Evolutionary conservation across 2,797 vertebrate species (phyloP).

Genomic region (Centroberyx gerrardi): DNA sequence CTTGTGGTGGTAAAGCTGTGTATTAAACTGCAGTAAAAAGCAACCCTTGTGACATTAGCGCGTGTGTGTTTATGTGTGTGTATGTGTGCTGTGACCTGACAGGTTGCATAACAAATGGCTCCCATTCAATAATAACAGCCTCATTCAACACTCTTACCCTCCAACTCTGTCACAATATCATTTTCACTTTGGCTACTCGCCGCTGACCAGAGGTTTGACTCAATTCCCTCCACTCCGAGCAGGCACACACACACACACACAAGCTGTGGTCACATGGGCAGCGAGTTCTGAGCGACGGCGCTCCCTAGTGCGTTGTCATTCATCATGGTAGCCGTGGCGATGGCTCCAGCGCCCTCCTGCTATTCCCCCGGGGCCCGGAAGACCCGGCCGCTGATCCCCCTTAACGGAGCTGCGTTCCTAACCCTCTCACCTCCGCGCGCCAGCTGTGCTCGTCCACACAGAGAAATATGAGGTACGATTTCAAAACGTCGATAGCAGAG

Average conservation of each 20-base stretch:
- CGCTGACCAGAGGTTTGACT: constrained; percentile 53
- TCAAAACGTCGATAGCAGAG: constrained; percentile 12
- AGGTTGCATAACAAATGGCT: constrained; percentile 56
- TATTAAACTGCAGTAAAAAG: constrained; percentile 25
- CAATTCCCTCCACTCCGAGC: constrained; percentile 6
- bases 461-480: constrained; percentile 24
- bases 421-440: constrained; percentile 35
- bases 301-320: constrained; percentile 51
- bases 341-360: constrained; percentile 26
- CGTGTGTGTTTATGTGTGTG: constrained; percentile 1
- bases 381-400: constrained; percentile 53
- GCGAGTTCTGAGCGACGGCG: constrained; percentile 36
- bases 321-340: constrained; percentile 43
- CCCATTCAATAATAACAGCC: constrained; percentile 48
- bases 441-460: constrained; percentile 13
- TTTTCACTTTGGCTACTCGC: constrained; percentile 61
- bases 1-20: neutral
- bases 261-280: constrained; percentile 20
- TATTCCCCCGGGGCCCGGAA: constrained; percentile 32
- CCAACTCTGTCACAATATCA: constrained; percentile 58
- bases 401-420: constrained; percentile 45
- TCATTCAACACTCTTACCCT: constrained; percentile 45
- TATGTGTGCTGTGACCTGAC: constrained; percentile 18
- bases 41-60: neutral
- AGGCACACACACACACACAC: neutral